Evolutionary conservation across 2,888 invertebrate species (phyloP).

Genomic region (Melanotus villosus): DNA sequence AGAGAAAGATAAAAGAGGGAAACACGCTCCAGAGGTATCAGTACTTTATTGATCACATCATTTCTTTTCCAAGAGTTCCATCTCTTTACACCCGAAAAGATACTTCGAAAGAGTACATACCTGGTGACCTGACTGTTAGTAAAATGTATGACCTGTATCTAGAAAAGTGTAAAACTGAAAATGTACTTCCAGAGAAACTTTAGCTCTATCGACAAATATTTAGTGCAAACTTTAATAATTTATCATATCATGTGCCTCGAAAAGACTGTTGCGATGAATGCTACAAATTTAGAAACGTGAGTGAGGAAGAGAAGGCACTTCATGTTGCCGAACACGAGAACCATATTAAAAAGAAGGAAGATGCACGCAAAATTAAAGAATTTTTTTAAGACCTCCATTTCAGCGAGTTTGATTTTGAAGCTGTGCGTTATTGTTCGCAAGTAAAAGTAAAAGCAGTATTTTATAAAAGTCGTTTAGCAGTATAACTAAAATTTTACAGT

Average conservation of each 20-base stretch:
- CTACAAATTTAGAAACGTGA: background rate
- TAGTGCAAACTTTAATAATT: background rate
- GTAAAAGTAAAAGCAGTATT: background rate
- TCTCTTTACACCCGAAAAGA: too few relatives aligned
- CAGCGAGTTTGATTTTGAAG: slow-evolving; percentile 1
- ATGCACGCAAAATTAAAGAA: too few relatives aligned
- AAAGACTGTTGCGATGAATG: background rate
- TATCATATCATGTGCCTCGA: background rate
- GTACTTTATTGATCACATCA: background rate
- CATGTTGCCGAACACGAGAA: background rate
- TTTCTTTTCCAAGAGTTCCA: background rate
- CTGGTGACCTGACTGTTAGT: too few relatives aligned
- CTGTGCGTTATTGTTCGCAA: background rate
- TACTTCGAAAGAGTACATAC: too few relatives aligned
- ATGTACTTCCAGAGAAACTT: background rate
- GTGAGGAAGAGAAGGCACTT: background rate
- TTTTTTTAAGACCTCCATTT: background rate
- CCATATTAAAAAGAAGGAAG: background rate
- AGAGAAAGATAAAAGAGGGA: background rate
- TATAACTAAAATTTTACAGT: too few relatives aligned
- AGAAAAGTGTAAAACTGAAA: too few relatives aligned
- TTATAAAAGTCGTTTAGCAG: too few relatives aligned
- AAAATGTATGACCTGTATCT: too few relatives aligned
- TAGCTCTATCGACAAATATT: background rate
- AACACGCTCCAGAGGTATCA: background rate